Evolutionary conservation across 2,888 invertebrate genomes (phyloP).

Genomic region (Ophion costatus): DNA sequence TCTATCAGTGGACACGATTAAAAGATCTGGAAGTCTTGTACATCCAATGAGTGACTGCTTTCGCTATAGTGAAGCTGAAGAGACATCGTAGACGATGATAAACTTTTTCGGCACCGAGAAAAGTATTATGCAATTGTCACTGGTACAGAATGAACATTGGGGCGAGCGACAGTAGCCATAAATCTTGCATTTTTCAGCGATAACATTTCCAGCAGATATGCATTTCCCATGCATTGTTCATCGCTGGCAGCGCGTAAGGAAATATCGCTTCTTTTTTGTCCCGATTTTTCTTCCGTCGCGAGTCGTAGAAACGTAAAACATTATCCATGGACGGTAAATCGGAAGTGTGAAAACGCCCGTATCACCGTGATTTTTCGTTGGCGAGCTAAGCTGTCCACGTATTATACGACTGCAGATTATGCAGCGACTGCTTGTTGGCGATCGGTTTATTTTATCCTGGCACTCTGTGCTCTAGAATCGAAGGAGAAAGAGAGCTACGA

Average conservation of each 20-base stretch:
- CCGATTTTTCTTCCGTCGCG: neutral
- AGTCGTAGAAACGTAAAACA: neutral
- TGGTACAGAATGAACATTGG: neutral
- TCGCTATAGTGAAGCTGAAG: neutral
- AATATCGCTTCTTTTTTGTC: neutral
- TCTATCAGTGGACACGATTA: neutral
- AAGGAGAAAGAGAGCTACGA: conserved; percentile 2
- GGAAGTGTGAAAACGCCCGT: conserved; percentile 6
- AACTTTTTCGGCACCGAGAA: neutral
- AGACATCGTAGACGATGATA: neutral
- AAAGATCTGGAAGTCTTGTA: neutral
- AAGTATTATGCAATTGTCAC: neutral
- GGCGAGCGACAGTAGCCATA: neutral
- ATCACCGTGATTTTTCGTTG: conserved; percentile 1
- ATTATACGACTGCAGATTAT: conserved; percentile 1
- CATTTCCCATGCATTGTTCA: neutral
- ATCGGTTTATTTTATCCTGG: neutral
- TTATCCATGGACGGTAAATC: neutral
- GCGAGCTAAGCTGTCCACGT: conserved; percentile 9
- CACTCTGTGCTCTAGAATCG: neutral
- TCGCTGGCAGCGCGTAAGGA: neutral
- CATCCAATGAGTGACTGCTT: neutral
- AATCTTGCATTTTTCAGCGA: neutral
- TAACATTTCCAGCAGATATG: neutral
- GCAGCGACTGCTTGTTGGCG: neutral